Evolutionary conservation across 1,140 invertebrate genomes (phyloP), one percentile per base, ranked within the genome.

Genomic region (Lysiphlebus fabarum): DNA sequence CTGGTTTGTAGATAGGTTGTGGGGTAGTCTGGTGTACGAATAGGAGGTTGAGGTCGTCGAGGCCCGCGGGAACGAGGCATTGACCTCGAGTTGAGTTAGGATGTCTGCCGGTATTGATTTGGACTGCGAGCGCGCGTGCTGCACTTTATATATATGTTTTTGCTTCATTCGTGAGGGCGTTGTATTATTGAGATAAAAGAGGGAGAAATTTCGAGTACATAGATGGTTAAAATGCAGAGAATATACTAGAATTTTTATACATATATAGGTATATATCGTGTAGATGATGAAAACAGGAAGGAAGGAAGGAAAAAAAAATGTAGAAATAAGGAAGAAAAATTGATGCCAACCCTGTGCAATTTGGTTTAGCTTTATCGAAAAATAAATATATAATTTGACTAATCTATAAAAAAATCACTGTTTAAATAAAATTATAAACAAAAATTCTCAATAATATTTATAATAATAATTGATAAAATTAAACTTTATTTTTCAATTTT

Each of bases 41-140:
- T 70, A 73, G 70, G 71, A 73, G 71, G 70, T 73, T 73, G 71
- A 73, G 71, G 71, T 73, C 71, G 71, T 65, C 68, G 70, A 65
- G 67, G 68, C 67, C 67, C 65, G 64, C 65, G 68, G 69, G 70
- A 71, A 72, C 70, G 68, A 73, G 71, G 71, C 71, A 73, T 73
- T 73, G 71, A 73, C 71, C 71, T 73, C 68, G 56, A 72, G 68
- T 67, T 54, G 71, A 72, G 71, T 73, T 70, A 70, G 70, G 69
- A 72, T 69, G 71, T 78, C 76, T 78, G 63, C 54, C 58, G 49
- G 63, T 65, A 65, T 65, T 65, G 63, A 65, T 65, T 65, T 72
- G 71, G 67, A 63, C 61, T 64, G 67, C 65, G 54, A 51, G 47
- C 17, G 53, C 45, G 58, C 53, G 53, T 56, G 58, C 56, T 66